Evolutionary conservation across 1,140 invertebrate species (phyloP).

Genomic region (Helicoverpa armigera): DNA sequence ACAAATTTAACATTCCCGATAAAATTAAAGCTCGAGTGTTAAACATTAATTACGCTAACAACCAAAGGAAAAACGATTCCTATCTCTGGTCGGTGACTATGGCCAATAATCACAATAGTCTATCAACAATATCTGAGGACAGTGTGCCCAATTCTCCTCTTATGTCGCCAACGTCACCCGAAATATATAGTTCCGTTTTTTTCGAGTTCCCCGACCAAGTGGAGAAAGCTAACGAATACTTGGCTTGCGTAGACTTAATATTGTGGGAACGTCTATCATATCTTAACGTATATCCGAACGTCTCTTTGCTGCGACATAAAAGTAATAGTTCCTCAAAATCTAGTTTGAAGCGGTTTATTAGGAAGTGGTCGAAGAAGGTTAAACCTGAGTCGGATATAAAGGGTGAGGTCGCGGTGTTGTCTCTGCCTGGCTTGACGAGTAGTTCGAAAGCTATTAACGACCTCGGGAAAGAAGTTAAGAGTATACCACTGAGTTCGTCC

Average conservation of each 20-base stretch:
- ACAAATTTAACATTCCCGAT: conserved; percentile 69
- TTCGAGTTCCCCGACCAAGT: conserved; percentile 70
- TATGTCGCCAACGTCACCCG: conserved; percentile 64
- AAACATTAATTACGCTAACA: conserved; percentile 61
- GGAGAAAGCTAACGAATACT: conserved; percentile 61
- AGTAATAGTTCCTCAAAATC: conserved; percentile 70
- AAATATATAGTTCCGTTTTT: conserved; percentile 80
- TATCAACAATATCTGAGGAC: conserved; percentile 75
- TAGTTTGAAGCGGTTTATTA: conserved; percentile 67
- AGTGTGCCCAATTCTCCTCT: conserved; percentile 63
- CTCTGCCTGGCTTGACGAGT: conserved; percentile 73
- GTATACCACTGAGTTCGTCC: conserved; percentile 73
- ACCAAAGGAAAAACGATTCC: conserved; percentile 61
- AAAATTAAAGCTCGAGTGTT: conserved; percentile 62
- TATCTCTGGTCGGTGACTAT: conserved; percentile 66
- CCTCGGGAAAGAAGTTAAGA: conserved; percentile 74
- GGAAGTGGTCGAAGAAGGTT: conserved; percentile 66
- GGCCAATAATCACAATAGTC: conserved; percentile 67
- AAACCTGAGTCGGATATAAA: conserved; percentile 62
- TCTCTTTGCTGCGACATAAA: conserved; percentile 66
- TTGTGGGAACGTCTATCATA: conserved; percentile 81
- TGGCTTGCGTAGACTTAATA: conserved; percentile 81
- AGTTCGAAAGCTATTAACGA: conserved; percentile 72
- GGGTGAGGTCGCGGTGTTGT: conserved; percentile 74
- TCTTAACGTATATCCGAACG: conserved; percentile 72